A percentile compares a stretch with the other conserved stretches of the same genome.
Conservation (phyloP, 1,140 invertebrate genomes). For the Piezodorus guildinii region DNA sequence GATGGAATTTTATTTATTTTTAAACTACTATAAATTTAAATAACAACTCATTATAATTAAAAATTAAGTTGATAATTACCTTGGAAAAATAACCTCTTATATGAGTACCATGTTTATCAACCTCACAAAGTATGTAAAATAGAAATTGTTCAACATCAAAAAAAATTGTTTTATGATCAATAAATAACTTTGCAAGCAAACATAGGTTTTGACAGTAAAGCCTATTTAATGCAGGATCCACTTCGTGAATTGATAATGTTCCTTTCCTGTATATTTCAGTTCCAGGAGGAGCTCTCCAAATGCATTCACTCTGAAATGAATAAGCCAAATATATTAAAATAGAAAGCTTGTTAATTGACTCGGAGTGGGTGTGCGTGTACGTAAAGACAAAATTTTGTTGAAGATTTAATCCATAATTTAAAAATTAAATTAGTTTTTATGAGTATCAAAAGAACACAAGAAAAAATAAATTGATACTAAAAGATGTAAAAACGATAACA, state of each 20-base stretch:
- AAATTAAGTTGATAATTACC: constrained; percentile 32
- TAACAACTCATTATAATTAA: too few relatives aligned
- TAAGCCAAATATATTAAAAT: not conserved
- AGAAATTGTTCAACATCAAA: constrained; percentile 96
- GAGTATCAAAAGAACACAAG: too few relatives aligned
- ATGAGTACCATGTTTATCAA: constrained; percentile 86
- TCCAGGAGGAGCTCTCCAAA: constrained; percentile 71
- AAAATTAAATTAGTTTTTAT: too few relatives aligned
- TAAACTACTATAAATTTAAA: too few relatives aligned
- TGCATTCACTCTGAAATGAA: constrained; percentile 56
- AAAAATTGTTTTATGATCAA: constrained; percentile 95
- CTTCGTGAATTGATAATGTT: constrained; percentile 78
- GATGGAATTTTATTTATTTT: too few relatives aligned
- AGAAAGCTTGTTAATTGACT: too few relatives aligned
- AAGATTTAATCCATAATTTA: too few relatives aligned
- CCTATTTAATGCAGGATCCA: constrained; percentile 82
- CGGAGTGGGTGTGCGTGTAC: too few relatives aligned
- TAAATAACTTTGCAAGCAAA: constrained; percentile 86
- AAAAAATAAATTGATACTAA: too few relatives aligned
- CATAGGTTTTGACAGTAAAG: constrained; percentile 95
- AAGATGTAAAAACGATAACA: too few relatives aligned
- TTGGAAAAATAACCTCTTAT: constrained; percentile 98
- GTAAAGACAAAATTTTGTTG: too few relatives aligned
- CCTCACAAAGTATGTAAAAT: constrained; percentile 93
- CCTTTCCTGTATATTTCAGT: constrained; percentile 89